These are phyloP conservation scores for Lineus longissimus DNA, from an alignment of 1,140 invertebrate species.

Conservation along the genomic window DNA sequence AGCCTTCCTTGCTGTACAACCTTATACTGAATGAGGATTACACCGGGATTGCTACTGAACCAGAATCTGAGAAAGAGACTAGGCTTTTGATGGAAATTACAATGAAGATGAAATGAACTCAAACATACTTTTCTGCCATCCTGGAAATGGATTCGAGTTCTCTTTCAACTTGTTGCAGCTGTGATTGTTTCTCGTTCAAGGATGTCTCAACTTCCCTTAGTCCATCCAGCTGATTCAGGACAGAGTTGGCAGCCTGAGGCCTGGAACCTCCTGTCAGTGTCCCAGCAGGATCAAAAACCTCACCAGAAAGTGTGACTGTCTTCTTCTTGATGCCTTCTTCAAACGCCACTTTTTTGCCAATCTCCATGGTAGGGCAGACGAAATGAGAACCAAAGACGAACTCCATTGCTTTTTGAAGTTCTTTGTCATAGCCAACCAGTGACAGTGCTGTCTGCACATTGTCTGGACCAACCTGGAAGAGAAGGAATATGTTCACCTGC, in stretches of 20 bases:
- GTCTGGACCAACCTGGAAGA: slow-evolving; percentile 56
- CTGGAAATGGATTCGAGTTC: slow-evolving; percentile 32
- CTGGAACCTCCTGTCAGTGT: slow-evolving; percentile 73
- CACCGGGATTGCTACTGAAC: too few species aligned
- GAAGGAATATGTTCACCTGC: background rate
- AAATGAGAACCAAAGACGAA: slow-evolving; percentile 85
- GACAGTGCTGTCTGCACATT: slow-evolving; percentile 81
- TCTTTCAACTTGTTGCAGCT: slow-evolving; percentile 46
- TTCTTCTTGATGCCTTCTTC: slow-evolving; percentile 68
- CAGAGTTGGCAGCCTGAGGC: slow-evolving; percentile 38
- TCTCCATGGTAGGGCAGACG: slow-evolving; percentile 75
- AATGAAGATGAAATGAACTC: background rate
- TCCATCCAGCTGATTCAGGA: slow-evolving; percentile 46
- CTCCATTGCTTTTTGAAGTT: slow-evolving; percentile 74
- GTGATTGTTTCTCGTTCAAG: slow-evolving; percentile 33
- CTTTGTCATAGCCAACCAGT: slow-evolving; percentile 72
- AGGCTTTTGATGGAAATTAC: too few species aligned
- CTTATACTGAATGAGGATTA: too few species aligned
- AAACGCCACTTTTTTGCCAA: slow-evolving; percentile 75
- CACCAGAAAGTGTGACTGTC: slow-evolving; percentile 87
- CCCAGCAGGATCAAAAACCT: slow-evolving; percentile 85
- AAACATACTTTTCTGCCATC: slow-evolving; percentile 38
- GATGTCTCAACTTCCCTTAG: slow-evolving; percentile 35
- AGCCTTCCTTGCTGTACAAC: too few species aligned
- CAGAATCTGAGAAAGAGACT: too few species aligned